phyloP scores from a whole-genome alignment of 2,113 vertebrate species.

The Phoxinus phoxinus region DNA sequence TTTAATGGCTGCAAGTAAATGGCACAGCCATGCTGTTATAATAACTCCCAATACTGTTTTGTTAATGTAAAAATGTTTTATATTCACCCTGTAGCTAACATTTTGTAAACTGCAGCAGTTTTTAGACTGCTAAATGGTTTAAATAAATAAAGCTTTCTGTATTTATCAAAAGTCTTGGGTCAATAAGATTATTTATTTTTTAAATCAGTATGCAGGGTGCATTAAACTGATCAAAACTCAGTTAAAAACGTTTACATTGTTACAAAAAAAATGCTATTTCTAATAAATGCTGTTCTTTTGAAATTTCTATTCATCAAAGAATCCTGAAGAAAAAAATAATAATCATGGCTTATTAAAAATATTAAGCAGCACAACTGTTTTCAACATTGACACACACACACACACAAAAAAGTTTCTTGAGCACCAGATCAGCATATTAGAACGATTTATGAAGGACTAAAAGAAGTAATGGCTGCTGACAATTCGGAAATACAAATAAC shows the following conservation, averaged over 20 bases:
- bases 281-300: too few species aligned
- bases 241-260: not conserved
- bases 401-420: too few species aligned
- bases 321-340: too few species aligned
- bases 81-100: not conserved
- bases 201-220: not conserved
- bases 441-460: too few species aligned
- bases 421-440: too few species aligned
- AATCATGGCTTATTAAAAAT: too few species aligned
- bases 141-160: not conserved
- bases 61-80: not conserved
- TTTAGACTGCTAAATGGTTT: not conserved
- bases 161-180: not conserved
- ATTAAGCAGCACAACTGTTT: too few species aligned
- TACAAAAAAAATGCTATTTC: not conserved
- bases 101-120: not conserved
- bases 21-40: not conserved
- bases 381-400: too few species aligned
- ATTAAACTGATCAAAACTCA: not conserved
- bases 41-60: not conserved
- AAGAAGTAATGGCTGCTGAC: too few species aligned
- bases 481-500: too few species aligned
- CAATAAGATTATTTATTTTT: too few species aligned
- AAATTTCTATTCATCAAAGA: too few species aligned
- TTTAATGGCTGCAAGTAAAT: conserved; percentile 1